Base-by-base conservation (phyloP, 2,113 vertebrate species). In the Oncorhynchus kisutch region DNA sequence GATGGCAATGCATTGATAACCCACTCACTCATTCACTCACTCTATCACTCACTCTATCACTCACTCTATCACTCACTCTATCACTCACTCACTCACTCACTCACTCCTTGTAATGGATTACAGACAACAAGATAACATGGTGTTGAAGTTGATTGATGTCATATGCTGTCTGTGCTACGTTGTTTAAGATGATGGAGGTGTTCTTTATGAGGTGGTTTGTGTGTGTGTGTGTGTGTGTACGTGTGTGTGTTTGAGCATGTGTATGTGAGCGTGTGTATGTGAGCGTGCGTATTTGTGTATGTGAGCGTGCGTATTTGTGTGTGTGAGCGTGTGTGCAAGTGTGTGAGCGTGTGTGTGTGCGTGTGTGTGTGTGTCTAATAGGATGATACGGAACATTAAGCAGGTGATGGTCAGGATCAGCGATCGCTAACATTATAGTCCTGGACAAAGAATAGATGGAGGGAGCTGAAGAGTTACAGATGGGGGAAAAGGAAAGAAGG, bases 321-420 rank as follows among this genome's bases (percentile, higher is more conserved):
- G 78, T 73, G 29, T 29, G 29, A 4, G 29, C 0, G 18, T 71
- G 24, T 65, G 64, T 76, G 75, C 2, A 2, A 2, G 12, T 67
- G n/a, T 24, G 22, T 51, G n/a, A 9, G n/a, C 1, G 22, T 51
- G 48, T 29, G 27, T 22, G 16, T 49, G 24, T 51, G 5, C 20
- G 39, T 39, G 78, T 66, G 71, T 64, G 69, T 82, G 45, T 24
- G 45, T 48, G 67, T 86, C 22, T 75, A 82, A 85, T 79, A 51
- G 71, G 83, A 86, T 84, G 77, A 79, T 71, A 84, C 80, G 78
- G 71, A 85, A 70, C 85, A 83, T 90, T 88, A 90, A 87, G 83
- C 83, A 64, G 79, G 85, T 89, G 77, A 80, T 20, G 2, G 49
- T 73, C 39, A 65, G 78, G 81, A 76, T 86, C 80, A 88, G 75